Base-by-base conservation (phyloP, 2,888 invertebrate species). In the Spicauda simplicius region DNA sequence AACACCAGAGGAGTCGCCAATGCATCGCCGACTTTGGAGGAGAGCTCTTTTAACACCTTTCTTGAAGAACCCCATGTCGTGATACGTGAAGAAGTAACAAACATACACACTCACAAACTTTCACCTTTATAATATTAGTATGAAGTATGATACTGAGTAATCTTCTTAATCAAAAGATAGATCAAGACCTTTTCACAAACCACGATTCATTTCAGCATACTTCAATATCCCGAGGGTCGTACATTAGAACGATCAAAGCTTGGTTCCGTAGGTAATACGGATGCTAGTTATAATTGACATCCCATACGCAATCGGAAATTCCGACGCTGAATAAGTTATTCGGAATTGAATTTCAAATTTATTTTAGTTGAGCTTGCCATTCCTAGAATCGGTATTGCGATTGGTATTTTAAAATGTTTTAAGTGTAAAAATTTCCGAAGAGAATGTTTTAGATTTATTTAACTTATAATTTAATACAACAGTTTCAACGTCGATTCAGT, bases 331-430 rank as follows among this genome's bases (percentile, higher is more conserved):
- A 60, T 60, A 66, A 66, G 54, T 66, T 66, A 66, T 60, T 54
- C 33, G 19, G 54, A 66, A 66, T 66, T 66, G 66, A 66, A 66
- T 66, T 60, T 66, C 59, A 66, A 66, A 66, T 60, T 60, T 60
- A 66, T 66, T 58, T 58, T 53, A 65, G 25, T 66, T 54, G 48
- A 60, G 33, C 60, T 58, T 30, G 25, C 33, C 33, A 19, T 55
- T 60, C 25, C 25, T 60, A 33, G 19, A 48, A 33, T n/a, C n/a
- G n/a, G n/a, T n/a, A 55, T 50, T 59, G n/a, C 7, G 19, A 20
- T 16, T n/a, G 19, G 33, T 59, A 55, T 59, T 60, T 60, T 60
- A 30, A 48, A 59, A 12, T 14, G 52, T n/a, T 54, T 65, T 54
- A 37, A 25, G 50, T 33, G 11, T 10, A 14, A 52, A 52, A 50